Conservation (phyloP, 2,113 vertebrate genomes). For the Rhynchomys soricoides region DNA sequence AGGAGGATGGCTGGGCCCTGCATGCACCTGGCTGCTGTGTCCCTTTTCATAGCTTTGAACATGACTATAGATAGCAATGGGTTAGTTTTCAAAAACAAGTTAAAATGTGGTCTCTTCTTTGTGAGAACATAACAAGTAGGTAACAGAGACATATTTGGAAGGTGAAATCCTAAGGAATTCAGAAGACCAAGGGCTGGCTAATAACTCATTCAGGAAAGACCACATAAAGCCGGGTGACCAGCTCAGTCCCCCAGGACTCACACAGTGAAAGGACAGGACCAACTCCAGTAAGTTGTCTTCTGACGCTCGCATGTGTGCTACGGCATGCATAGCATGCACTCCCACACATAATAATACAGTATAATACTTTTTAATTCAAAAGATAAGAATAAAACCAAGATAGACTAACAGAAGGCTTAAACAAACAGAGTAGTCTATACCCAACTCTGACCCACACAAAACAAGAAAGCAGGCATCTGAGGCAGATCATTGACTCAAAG, state of each 20-base stretch:
- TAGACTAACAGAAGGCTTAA: neutral
- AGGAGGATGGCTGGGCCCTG: neutral
- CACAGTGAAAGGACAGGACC: neutral
- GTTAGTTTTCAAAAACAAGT: slow-evolving; percentile 5
- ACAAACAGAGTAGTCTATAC: neutral
- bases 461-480: neutral
- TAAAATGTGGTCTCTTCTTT: slow-evolving; percentile 3
- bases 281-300: neutral
- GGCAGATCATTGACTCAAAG: neutral
- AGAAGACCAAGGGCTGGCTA: neutral
- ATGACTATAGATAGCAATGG: neutral
- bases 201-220: neutral
- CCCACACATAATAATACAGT: neutral
- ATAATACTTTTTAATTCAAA: neutral
- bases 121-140: neutral
- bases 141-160: neutral
- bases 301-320: neutral
- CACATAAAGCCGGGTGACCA: neutral
- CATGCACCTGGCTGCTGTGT: neutral
- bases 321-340: neutral
- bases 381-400: neutral
- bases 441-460: neutral
- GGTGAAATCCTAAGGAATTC: neutral
- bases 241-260: neutral
- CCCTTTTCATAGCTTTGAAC: neutral